Evolutionary conservation across 2,113 vertebrate genomes (phyloP), one percentile per base, ranked within the genome.

Genomic region (Odontesthes bonariensis): DNA sequence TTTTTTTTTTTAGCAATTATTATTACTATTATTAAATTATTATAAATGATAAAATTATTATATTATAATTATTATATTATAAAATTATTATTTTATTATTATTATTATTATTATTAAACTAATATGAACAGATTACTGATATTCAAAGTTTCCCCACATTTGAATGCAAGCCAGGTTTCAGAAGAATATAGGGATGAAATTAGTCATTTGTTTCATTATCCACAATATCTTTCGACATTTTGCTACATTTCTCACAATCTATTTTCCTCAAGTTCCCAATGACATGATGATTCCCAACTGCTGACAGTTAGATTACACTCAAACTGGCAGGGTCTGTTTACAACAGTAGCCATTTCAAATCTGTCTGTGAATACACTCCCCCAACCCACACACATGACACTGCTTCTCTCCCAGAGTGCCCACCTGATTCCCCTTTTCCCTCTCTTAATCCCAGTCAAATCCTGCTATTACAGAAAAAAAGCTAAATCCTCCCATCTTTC

Each of bases 361-460:
- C 33, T 22, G 33, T 13, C n/a, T 40, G 33, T 20, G 19, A 59
- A 23, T 53, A 46, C 10, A n/a, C 59, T 42, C 42, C 27, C 57
- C 51, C 19, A 32, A 55, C 76, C 42, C 59, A 64, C 57, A 61
- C 42, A 61, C 64, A 60, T n/a, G 44, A 47, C 58, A 3, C 35
- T 3, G 19, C 49, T 69, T 68, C 59, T 55, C 35, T 67, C 51
- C 62, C 35, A 11, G 53, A 86, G 52, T 69, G 66, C 40, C 56
- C 80, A 80, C 60, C 80, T 75, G 75, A 84, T 78, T 84, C 77
- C 72, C 75, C 27, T 33, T 38, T 68, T 73, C 57, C 60, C 27
- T 57, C 61, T 62, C 77, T 65, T 90, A 92, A 93, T 93, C 81
- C 86, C 64, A 53, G 62, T 61, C 76, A 91, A 92, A 91, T 91